Base-by-base conservation (phyloP, 2,113 vertebrate species). In the Mus musculus region DNA sequence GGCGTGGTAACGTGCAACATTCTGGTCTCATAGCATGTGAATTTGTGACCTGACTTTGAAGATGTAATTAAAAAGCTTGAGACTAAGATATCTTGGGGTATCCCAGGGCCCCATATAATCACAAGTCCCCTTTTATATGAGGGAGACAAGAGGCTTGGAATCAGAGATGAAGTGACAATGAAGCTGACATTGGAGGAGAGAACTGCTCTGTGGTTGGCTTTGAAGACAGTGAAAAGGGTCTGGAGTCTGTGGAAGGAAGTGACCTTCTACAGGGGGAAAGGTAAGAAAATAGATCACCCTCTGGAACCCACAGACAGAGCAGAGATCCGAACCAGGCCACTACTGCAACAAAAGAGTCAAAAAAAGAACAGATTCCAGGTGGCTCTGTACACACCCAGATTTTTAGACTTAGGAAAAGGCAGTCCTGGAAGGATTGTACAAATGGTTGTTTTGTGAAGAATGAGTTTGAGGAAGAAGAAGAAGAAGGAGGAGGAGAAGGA, bases 371-470 rank as follows among this genome's bases (percentile, higher is more conserved):
- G 20, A 22, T 22, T 69, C 36, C 10, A 1, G 7, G 39, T 39
- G 63, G 56, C 5, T 65, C 39, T 12, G n/a, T 16, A 2, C 28
- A 56, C 7, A 4, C 4, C 0, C 0, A 0, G 30, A 9, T 54
- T 46, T 52, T 81, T 36, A 65, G 56, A 54, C 89, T 28, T 42
- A 65, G 90, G 59, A 46, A n/a, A 63, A 54, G 28, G 33, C 28
- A 63, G 59, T 33, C 49, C 6, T 3, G 20, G 65, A 71, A 36
- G n/a, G 24, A 33, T 39, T 1, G 4, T 11, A 8, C 9, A 42
- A n/a, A 11, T 20, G 75, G 69, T n/a, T 90, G 59, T 42, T 4
- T 14, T 33, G 84, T 33, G 11, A 46, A 42, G 24, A 95, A 54
- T 30, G 26, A 12, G 36, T 61, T 7, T 49, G 33, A 94, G 61